Percentiles rank a stretch among this genome's conserved stretches.
Conservation (phyloP, 2,888 invertebrate genomes). For the Pollenia griseotomentosa region DNA sequence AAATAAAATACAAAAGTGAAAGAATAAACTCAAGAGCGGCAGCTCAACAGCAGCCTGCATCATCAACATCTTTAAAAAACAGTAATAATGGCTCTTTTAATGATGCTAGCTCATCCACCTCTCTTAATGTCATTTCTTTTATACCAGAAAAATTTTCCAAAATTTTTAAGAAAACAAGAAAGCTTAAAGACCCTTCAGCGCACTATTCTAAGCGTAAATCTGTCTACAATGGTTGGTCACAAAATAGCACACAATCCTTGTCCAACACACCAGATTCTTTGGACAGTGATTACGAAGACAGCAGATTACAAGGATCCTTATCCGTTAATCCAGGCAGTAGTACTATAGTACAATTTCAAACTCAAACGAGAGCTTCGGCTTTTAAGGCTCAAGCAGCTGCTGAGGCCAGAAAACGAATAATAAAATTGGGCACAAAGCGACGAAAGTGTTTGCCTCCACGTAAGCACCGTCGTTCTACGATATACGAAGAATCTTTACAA, state of each 20-base stretch:
- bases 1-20: conserved; percentile 88
- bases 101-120: conserved; percentile 15
- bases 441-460: conserved; percentile 80
- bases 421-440: conserved; percentile 78
- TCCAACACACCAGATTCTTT: conserved; percentile 77
- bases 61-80: conserved; percentile 47
- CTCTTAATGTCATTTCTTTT: conserved; percentile 74
- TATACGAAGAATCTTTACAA: conserved; percentile 76
- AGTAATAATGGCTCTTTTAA: conserved; percentile 1
- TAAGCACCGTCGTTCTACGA: conserved; percentile 77
- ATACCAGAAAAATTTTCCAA: conserved; percentile 84
- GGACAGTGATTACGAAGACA: conserved; percentile 79
- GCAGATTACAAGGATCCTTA: conserved; percentile 54
- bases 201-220: conserved; percentile 74
- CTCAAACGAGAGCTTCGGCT: conserved; percentile 77
- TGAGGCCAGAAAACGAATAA: conserved; percentile 37
- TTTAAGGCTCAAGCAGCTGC: conserved; percentile 66
- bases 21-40: conserved; percentile 77
- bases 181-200: conserved; percentile 75
- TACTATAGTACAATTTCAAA: conserved; percentile 76
- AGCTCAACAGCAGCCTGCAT: conserved; percentile 28
- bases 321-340: conserved; percentile 69
- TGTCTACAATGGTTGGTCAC: conserved; percentile 56
- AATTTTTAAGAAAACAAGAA: conserved; percentile 84
- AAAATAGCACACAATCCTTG: conserved; percentile 75